Conservation (phyloP, 2,888 invertebrate genomes). For the Trilocha varians region DNA sequence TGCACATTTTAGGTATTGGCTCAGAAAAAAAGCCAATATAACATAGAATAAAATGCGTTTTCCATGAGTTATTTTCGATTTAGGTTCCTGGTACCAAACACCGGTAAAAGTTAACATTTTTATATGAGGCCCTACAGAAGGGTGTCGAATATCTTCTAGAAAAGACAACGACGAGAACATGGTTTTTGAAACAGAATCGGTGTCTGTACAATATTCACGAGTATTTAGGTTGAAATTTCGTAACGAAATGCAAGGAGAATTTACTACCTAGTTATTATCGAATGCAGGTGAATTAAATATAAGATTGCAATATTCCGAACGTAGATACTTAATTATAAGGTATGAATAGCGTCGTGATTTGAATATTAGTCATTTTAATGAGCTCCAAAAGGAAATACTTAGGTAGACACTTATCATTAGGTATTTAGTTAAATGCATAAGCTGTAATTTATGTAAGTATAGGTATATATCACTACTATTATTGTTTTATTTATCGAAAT, state of each 20-base stretch:
- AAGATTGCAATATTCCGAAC: not conserved
- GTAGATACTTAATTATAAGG: conserved; percentile 6
- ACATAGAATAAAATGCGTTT: conserved; percentile 30
- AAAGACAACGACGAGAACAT: conserved; percentile 12
- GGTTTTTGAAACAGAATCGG: too few species aligned
- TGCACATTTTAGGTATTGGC: conserved; percentile 38
- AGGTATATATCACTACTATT: too few species aligned
- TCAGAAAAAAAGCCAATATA: conserved; percentile 33
- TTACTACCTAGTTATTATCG: not conserved
- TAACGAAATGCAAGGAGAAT: not conserved
- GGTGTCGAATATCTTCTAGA: conserved; percentile 33
- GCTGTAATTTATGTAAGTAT: too few species aligned
- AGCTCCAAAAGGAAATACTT: too few species aligned
- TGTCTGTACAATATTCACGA: too few species aligned
- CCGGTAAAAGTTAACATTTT: conserved; percentile 29
- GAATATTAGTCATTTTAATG: too few species aligned
- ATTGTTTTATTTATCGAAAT: too few species aligned
- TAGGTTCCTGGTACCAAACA: conserved; percentile 33
- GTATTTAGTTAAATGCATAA: too few species aligned
- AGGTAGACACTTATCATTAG: too few species aligned
- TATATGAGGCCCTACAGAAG: conserved; percentile 41
- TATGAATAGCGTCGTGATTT: not conserved
- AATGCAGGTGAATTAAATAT: not conserved
- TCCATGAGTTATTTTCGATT: conserved; percentile 17
- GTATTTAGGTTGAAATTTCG: not conserved